Conservation (phyloP, 2,888 invertebrate genomes). For the Campopleginae sp. region DNA sequence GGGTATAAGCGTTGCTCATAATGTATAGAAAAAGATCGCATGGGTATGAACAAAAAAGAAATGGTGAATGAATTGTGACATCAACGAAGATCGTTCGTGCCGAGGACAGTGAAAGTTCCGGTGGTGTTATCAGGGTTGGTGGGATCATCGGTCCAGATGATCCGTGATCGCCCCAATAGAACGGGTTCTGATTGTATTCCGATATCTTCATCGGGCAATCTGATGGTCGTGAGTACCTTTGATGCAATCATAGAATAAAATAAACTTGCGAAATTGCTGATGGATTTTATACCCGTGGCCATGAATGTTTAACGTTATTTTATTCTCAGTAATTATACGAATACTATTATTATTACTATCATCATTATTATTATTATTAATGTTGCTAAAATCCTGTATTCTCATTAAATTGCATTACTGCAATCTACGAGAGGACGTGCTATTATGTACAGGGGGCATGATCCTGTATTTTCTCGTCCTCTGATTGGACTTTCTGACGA, state of each 20-base stretch:
- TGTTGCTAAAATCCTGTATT: not conserved
- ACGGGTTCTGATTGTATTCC: conserved; percentile 55
- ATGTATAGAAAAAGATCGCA: not conserved
- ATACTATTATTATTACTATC: not conserved
- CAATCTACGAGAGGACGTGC: conserved; percentile 42
- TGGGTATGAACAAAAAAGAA: not conserved
- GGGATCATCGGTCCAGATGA: conserved; percentile 70
- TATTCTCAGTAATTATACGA: not conserved
- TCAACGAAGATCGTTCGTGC: conserved; percentile 74
- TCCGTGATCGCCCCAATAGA: conserved; percentile 38
- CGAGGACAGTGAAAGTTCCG: conserved; percentile 73
- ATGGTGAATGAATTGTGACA: conserved; percentile 22
- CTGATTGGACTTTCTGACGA: not conserved
- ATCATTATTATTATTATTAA: not conserved
- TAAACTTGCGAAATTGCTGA: conserved; percentile 23
- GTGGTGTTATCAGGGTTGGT: conserved; percentile 69
- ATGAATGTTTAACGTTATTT: conserved; percentile 34
- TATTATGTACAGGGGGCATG: conserved; percentile 53
- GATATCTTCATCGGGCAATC: conserved; percentile 57
- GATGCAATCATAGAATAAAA: conserved; percentile 55
- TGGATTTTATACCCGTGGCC: conserved; percentile 33
- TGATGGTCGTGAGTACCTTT: conserved; percentile 60
- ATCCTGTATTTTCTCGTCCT: conserved; percentile 10
- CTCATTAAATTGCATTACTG: conserved; percentile 13
- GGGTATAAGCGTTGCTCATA: conserved; percentile 32